Base-by-base conservation (phyloP, 2,888 invertebrate genomes). In the Ophioninae sp. region DNA sequence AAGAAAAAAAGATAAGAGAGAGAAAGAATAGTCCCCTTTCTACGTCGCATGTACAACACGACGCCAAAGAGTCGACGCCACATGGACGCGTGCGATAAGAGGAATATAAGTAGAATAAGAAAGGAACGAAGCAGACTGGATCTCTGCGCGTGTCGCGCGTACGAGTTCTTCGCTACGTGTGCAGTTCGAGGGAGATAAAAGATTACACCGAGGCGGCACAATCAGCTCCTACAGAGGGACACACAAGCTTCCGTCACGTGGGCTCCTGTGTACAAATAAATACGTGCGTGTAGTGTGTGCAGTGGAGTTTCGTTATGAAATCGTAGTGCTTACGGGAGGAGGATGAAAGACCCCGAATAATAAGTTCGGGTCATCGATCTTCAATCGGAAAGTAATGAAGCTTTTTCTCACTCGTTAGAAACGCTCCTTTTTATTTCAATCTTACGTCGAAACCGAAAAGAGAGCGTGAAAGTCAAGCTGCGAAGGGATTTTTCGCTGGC, bases 81-180 rank as follows among this genome's bases (percentile, higher is more conserved):
- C 83, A 79, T 76, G 77, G 71, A 84, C 81, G 78, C 79, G 80
- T 85, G 77, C 67, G 77, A 83, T 83, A 78, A 82, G 79, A 79
- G 79, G 76, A 79, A 41, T 65, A 61, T 78, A 80, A 80, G 82
- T 71, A 67, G 79, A 82, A 82, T 76, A 77, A 44, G 76, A 83
- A 83, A 77, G 83, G 67, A 69, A 80, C 65, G 77, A 71, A 80
- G 63, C 78, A 71, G 82, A 79, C 73, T 56, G 72, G 22, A 67
- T 59, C 80, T 65, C 51, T 59, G 63, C 71, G 61, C 63, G 72
- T 80, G 74, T 71, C 56, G 44, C 44, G 30, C 78, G 69, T 69
- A 64, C 67, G 8, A 72, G 41, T 22, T 67, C 58, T 22, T 41
- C 68, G 30, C 37, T 69, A 22, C 58, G 23, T 37, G 65, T 73